Evolutionary conservation across 2,888 invertebrate species (phyloP), one percentile per base, ranked within the genome.

Genomic region (Proisotoma minuta): DNA sequence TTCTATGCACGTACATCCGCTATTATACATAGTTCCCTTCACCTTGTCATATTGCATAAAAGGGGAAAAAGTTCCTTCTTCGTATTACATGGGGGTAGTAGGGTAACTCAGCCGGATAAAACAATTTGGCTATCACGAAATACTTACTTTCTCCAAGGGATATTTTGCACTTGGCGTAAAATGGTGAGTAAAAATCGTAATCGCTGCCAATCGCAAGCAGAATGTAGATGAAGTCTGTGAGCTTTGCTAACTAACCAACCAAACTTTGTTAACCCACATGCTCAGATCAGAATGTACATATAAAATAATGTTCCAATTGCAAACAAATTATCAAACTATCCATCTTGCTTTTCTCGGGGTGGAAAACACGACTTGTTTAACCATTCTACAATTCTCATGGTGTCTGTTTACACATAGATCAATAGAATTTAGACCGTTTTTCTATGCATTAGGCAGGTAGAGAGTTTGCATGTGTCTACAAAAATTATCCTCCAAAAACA

Each of bases 121-220:
- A 56, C 56, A 56, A 56, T 56, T 56, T 56, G 20, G 40, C 43
- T 23, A 56, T 56, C 26, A 20, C 20, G 43, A 43, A n/a, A 43
- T 43, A 4, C 43, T 43, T 43, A 18, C 43, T 43, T 24, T 3
- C 2, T 18, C 51, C 4, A 20, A 15, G 5, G 28, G 51, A 8
- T 22, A 49, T 3, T 10, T 49, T 56, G 23, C 18, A 26, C 4
- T n/a, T 4, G 56, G 26, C 39, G 15, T 43, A 56, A 51, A n/a
- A 39, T 43, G 26, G 39, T 26, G 51, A 59, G 59, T 50, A 62
- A 62, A 62, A 62, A 62, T 62, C 52, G 62, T 53, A 58, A 62
- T 62, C 58, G 51, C 53, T 57, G 52, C 58, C 28, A 62, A 62
- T 54, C 58, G 52, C 52, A 52, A 49, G 40, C 53, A 53, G 62